Evolutionary conservation across 2,797 vertebrate species (phyloP), one percentile per base, ranked within the genome.

Genomic region (Enteromius mattozi): DNA sequence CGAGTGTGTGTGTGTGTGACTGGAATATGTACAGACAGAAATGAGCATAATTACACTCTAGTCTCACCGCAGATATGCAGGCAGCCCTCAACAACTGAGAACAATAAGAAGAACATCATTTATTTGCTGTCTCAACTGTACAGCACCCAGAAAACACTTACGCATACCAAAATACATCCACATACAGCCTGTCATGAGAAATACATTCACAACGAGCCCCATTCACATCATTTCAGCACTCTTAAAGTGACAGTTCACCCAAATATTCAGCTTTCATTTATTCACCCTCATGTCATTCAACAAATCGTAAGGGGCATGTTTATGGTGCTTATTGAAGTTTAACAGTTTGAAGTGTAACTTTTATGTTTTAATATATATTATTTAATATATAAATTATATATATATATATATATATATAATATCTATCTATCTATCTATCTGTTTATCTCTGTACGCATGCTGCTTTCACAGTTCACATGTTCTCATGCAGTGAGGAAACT

Each of bases 31-130:
- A 71, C 54, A 78, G 65, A 81, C 84, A 77, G 69, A 81, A 71
- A 78, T 83, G 86, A 86, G 86, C 85, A 85, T 92, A 90, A 94
- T 91, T 92, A 88, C 87, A 88, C 88, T 86, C 88, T 87, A 89
- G 56, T 89, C 75, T 78, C 74, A 42, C 92, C 91, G 87, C 91
- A 94, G 91, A 88, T 91, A 93, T 91, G 85, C 82, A 30, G 74
- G 56, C 80, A 87, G 89, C 85, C 83, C 86, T 80, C 80, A 88
- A 89, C 78, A 86, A 91, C 82, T 87, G 78, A 78, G 85, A 86
- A 78, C 86, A 90, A 91, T 87, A 85, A 35, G 24, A 74, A 33
- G 33, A 81, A 72, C 13, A 71, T 45, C 1, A 35, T 80, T 61
- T 66, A 71, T 71, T 65, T 75, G n/a, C 54, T 87, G 88, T 37